A percentile compares a stretch with the other conserved stretches of the same genome.
Evolutionary conservation across 1,140 invertebrate genomes (phyloP).

Genomic region (Nebria ingens): DNA sequence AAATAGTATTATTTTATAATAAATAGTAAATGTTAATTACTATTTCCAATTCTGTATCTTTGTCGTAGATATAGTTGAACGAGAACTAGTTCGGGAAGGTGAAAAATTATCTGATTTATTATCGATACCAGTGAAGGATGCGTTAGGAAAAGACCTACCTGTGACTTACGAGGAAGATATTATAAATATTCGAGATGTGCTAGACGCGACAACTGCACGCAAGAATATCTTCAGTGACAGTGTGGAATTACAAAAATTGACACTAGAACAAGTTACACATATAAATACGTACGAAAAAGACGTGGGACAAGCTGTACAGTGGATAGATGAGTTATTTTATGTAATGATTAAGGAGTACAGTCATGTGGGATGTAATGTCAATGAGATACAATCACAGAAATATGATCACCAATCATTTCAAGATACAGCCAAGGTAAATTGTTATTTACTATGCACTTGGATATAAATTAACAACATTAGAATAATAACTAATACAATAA

Average conservation of each 20-base stretch:
- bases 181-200: conserved; percentile 54
- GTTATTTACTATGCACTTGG: conserved; percentile 1
- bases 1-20: too few species aligned
- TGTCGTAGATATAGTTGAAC: conserved; percentile 53
- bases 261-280: conserved; percentile 63
- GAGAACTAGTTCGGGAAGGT: conserved; percentile 61
- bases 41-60: conserved; percentile 24
- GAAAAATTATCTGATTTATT: conserved; percentile 69
- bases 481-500: neutral
- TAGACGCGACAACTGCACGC: conserved; percentile 51
- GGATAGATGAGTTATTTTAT: conserved; percentile 62
- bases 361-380: conserved; percentile 58
- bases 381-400: conserved; percentile 65
- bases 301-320: conserved; percentile 59
- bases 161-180: conserved; percentile 64
- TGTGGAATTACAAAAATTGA: conserved; percentile 59
- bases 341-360: conserved; percentile 58
- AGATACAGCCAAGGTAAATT: conserved; percentile 58
- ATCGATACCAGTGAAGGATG: conserved; percentile 70
- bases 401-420: conserved; percentile 66
- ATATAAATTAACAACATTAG: conserved; percentile 7
- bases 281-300: conserved; percentile 66
- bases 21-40: neutral
- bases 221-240: conserved; percentile 57
- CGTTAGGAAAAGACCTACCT: conserved; percentile 57